Evolutionary conservation across 1,140 invertebrate genomes (phyloP), one percentile per base, ranked within the genome.

Genomic region (Listronotus oregonensis): DNA sequence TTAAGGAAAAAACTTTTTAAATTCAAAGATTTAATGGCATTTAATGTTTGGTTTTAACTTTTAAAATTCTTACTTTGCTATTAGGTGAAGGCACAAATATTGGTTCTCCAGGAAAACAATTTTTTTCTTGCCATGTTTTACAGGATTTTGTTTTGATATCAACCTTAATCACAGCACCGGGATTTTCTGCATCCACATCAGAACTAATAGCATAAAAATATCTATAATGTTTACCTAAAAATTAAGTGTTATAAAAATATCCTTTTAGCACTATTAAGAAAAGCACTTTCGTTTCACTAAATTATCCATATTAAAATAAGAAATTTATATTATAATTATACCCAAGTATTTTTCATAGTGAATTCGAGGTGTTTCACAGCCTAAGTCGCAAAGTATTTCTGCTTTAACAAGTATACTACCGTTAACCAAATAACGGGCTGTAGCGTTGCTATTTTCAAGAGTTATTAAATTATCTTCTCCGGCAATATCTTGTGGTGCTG

Each of bases 191-290:
- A 76, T 94, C 92, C 2, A 94, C 90, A 78, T 95, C 92, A 11
- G 90, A 90, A 65, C 91, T 92, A 46, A 95, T 94, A 0, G 91
- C 93, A 74, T 96, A 96, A 76, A 95, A 95, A 77, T 91, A 96
- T 58, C 86, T 82, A 76, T 96, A 96, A 7, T 84, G 80, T 66
- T 81, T 85, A 44, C 83, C 86, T 83, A 71, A 56, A 71, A 75
- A 58, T 43, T 64, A 61, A 1, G 37, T 8, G n/a, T n/a, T n/a
- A n/a, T n/a, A n/a, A n/a, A n/a, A n/a, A n/a, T n/a, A n/a, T n/a
- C n/a, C n/a, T n/a, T n/a, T n/a, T 14, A 49, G 4, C 12, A 54
- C 15, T 60, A 49, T 47, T 10, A 32, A 18, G 9, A 51, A 7
- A 14, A 6, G 3, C 32, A n/a, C 2, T 37, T 10, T 61, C 21